Conservation (phyloP, 2,888 invertebrate species). For the Coenonympha arcania region DNA sequence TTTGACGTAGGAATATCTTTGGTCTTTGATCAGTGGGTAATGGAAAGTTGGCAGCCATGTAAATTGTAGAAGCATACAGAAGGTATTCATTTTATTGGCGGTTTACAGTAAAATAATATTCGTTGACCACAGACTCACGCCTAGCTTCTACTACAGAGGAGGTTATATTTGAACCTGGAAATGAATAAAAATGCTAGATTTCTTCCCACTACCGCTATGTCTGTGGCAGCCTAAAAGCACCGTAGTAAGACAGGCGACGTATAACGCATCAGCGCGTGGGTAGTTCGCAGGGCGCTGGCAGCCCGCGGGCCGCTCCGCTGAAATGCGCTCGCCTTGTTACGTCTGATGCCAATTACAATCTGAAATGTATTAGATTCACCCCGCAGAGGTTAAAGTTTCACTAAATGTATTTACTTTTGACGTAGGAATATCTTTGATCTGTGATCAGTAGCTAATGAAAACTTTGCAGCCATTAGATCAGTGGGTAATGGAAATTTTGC, state of each 20-base stretch:
- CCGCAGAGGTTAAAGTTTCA: conserved; percentile 4
- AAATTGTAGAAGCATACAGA: no score
- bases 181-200: background rate
- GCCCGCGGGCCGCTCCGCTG: conserved; percentile 39
- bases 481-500: background rate
- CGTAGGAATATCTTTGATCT: background rate
- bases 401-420: background rate
- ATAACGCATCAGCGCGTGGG: conserved; percentile 63
- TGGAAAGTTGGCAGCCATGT: background rate
- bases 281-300: no score
- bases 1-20: background rate
- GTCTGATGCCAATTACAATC: conserved; percentile 27
- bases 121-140: no score
- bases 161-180: no score
- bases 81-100: no score
- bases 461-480: no score
- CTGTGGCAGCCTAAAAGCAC: conserved; percentile 33
- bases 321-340: conserved; percentile 21
- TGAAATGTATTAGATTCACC: conserved; percentile 18
- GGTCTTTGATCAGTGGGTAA: no score
- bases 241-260: conserved; percentile 54
- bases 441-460: no score
- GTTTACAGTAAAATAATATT: no score
- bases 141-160: no score
- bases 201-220: background rate